Evolutionary conservation across 2,888 invertebrate species (phyloP).

Genomic region (Brachyptera putata): DNA sequence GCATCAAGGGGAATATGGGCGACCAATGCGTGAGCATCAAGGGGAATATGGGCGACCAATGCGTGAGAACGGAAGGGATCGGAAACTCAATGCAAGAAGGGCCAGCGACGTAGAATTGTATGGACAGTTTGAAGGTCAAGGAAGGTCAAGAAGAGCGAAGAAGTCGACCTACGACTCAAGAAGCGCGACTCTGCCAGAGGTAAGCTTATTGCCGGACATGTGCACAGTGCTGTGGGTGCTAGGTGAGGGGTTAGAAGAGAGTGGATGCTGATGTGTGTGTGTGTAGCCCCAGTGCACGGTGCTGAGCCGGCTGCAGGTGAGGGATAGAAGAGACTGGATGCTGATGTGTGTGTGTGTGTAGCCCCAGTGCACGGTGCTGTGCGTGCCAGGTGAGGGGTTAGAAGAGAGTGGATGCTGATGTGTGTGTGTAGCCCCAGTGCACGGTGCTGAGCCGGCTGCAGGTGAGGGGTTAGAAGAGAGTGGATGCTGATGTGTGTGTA

Average conservation of each 20-base stretch:
- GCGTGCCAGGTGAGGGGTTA: background rate
- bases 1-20: too few species aligned
- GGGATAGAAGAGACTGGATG: background rate
- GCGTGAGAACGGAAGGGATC: background rate
- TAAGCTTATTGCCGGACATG: background rate
- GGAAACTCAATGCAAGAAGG: background rate
- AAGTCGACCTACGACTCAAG: conserved; percentile 9
- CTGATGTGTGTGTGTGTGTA: background rate
- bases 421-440: background rate
- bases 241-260: background rate
- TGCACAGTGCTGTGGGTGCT: conserved; percentile 5
- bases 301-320: background rate
- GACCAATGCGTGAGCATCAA: too few species aligned
- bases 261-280: too few species aligned
- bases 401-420: background rate
- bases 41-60: too few species aligned
- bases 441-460: too few species aligned
- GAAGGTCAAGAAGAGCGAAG: too few species aligned
- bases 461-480: too few species aligned
- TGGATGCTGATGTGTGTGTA: too few species aligned
- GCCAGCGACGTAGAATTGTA: too few species aligned
- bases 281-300: too few species aligned
- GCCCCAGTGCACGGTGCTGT: conserved; percentile 4
- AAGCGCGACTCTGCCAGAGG: background rate
- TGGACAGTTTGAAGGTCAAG: too few species aligned